These are phyloP conservation scores for Centropyge bicolor DNA, from an alignment of 2,797 vertebrate genomes.

Conservation along the genomic window DNA sequence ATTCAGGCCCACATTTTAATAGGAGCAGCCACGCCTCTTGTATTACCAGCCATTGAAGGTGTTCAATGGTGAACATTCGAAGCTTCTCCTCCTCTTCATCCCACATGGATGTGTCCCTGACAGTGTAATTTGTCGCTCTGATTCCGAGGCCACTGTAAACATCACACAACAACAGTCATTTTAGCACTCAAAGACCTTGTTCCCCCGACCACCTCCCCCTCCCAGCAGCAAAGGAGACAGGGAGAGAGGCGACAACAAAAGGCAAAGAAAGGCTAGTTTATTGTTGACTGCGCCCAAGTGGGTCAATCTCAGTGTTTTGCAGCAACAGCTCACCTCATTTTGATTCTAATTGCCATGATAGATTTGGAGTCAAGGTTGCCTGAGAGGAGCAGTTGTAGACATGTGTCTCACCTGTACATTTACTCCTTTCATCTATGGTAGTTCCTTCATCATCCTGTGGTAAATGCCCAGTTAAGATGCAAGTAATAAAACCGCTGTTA, in stretches of 20 bases:
- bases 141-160: conserved; percentile 93
- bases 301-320: conserved; percentile 80
- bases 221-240: conserved; percentile 81
- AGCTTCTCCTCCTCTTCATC: conserved; percentile 91
- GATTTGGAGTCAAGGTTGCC: conserved; percentile 46
- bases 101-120: conserved; percentile 93
- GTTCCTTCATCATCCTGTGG: not conserved
- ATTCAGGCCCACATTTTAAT: conserved; percentile 99
- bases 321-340: conserved; percentile 66
- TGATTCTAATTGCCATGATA: conserved; percentile 73
- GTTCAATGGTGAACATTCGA: conserved; percentile 98
- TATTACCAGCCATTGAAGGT: conserved; percentile 98
- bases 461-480: not conserved
- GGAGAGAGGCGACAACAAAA: conserved; percentile 67
- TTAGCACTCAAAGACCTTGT: conserved; percentile 84
- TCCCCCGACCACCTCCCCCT: conserved; percentile 20
- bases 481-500: not conserved
- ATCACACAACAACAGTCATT: conserved; percentile 90
- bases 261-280: conserved; percentile 74
- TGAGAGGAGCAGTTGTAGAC: conserved; percentile 47
- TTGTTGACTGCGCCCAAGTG: conserved; percentile 80
- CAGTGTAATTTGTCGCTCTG: conserved; percentile 94
- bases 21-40: conserved; percentile 97
- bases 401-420: conserved; percentile 8
- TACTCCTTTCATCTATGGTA: not conserved